These are phyloP conservation scores for Dusona sp. DNA, from an alignment of 2,888 invertebrate species.

Conservation along the genomic window DNA sequence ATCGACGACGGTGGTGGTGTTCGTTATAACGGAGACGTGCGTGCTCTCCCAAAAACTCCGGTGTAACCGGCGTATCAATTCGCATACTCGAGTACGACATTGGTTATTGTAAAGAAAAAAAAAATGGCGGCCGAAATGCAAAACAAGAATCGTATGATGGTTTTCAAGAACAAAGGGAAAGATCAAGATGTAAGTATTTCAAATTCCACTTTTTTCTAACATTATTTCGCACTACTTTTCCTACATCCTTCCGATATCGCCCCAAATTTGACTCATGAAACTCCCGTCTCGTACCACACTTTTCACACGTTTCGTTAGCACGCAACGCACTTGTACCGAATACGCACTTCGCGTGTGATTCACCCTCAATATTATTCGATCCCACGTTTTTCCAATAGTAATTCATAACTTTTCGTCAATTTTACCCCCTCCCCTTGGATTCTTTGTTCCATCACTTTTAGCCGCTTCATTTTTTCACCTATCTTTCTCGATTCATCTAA, in stretches of 20 bases:
- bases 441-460: not conserved
- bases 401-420: not conserved
- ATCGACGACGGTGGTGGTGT: constrained; percentile 68
- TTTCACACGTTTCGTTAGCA: constrained; percentile 29
- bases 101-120: constrained; percentile 79
- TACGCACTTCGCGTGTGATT: constrained; percentile 51
- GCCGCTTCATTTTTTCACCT: not conserved
- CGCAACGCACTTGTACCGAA: constrained; percentile 11
- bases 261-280: not conserved
- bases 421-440: not conserved
- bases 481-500: not conserved
- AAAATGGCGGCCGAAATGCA: constrained; percentile 92
- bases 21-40: constrained; percentile 68
- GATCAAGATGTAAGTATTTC: constrained; percentile 97
- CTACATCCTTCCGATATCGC: not conserved
- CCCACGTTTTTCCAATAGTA: constrained; percentile 58
- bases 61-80: constrained; percentile 78
- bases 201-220: not conserved
- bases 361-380: constrained; percentile 37
- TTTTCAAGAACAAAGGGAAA: constrained; percentile 99
- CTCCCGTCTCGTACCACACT: not conserved
- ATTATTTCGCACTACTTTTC: not conserved
- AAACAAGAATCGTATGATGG: constrained; percentile 95
- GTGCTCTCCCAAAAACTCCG: constrained; percentile 62
- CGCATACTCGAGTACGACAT: constrained; percentile 70